phyloP scores from a whole-genome alignment of 2,113 vertebrate genomes.

The Megaleporinus macrocephalus region DNA sequence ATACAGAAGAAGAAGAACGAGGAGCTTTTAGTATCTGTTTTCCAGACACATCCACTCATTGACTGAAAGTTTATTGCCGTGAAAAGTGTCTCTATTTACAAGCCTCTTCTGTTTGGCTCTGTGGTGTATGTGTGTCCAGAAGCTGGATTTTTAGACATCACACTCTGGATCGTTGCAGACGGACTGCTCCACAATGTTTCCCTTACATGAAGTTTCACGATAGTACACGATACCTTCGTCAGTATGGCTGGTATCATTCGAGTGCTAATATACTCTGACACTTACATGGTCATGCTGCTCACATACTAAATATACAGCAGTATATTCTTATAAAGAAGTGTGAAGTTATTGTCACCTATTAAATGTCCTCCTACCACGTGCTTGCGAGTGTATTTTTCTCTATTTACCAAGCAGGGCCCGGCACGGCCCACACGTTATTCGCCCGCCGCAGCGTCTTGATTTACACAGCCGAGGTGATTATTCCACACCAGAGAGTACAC shows the following conservation, averaged over 20 bases:
- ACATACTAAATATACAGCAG: too few species aligned
- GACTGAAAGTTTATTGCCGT: not conserved
- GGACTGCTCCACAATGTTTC: too few species aligned
- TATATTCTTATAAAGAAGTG: not conserved
- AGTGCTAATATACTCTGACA: too few species aligned
- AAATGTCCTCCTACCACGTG: not conserved
- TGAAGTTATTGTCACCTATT: not conserved
- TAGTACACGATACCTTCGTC: too few species aligned
- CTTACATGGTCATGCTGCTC: too few species aligned
- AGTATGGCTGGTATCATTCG: too few species aligned
- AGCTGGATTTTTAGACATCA: not conserved
- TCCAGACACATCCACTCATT: not conserved
- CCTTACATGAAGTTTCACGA: too few species aligned
- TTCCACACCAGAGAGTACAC: conserved; percentile 35
- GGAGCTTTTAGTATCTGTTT: not conserved
- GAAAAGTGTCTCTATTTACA: not conserved
- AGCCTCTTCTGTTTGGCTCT: not conserved
- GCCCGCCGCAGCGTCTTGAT: conserved; percentile 35
- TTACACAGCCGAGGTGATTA: conserved; percentile 39
- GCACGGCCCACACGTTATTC: not conserved
- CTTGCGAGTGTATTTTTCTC: not conserved
- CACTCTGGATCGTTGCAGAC: too few species aligned
- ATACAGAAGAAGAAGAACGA: not conserved
- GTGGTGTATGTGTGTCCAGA: too few species aligned
- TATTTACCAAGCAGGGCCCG: not conserved